Conservation (phyloP, 1,140 invertebrate genomes). For the Heterodera schachtii region DNA sequence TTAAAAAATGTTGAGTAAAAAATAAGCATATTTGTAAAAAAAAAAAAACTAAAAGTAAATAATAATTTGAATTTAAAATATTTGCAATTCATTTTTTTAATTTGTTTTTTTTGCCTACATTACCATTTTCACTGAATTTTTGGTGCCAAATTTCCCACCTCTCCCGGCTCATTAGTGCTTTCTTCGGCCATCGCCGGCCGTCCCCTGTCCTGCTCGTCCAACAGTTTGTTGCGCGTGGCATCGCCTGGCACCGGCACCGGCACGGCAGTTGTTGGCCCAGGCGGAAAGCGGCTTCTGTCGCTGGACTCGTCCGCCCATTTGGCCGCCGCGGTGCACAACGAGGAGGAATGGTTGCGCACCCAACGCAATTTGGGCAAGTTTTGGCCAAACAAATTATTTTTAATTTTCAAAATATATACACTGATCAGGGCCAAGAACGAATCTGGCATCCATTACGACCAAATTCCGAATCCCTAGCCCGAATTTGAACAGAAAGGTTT, state of each 20-base stretch:
- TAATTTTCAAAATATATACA: too few relatives aligned
- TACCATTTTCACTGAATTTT: too few relatives aligned
- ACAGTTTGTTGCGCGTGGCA: background rate
- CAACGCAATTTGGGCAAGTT: slow-evolving; percentile 8
- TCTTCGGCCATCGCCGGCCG: background rate
- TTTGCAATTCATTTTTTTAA: too few relatives aligned
- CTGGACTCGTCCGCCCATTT: slow-evolving; percentile 13
- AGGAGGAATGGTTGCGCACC: background rate
- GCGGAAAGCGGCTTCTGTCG: slow-evolving; percentile 17
- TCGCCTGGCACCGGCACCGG: background rate
- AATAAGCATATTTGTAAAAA: too few relatives aligned
- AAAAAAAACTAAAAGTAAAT: too few relatives aligned
- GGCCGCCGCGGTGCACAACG: background rate
- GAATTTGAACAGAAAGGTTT: too few relatives aligned
- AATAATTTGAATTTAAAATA: too few relatives aligned
- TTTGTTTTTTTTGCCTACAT: too few relatives aligned
- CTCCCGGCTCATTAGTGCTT: too few relatives aligned
- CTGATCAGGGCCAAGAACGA: background rate
- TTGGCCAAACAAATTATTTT: slow-evolving; percentile 2
- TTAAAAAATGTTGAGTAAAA: too few relatives aligned
- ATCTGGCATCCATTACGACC: background rate
- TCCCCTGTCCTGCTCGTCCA: background rate
- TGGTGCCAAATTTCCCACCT: too few relatives aligned
- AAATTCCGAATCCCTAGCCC: background rate
- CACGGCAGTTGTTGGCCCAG: background rate